phyloP scores from a whole-genome alignment of 1,140 invertebrate genomes.

The Saccostrea cuccullata region DNA sequence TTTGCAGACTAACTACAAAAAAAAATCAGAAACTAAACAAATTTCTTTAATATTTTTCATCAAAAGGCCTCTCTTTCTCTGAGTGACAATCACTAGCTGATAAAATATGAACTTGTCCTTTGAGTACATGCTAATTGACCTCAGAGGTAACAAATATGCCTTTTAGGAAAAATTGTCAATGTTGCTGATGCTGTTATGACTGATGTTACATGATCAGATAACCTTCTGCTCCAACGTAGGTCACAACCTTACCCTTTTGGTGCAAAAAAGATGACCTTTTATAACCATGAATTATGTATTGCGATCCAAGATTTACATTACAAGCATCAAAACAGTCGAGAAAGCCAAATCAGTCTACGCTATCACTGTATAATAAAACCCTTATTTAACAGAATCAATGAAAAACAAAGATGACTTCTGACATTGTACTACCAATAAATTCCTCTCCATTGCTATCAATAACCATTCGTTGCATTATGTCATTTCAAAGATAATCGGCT shows the following conservation, averaged over 20 bases:
- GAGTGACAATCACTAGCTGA: too few relatives aligned
- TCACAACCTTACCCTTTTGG: neutral
- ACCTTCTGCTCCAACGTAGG: too few relatives aligned
- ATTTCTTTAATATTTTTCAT: too few relatives aligned
- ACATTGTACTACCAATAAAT: neutral
- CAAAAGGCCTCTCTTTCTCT: too few relatives aligned
- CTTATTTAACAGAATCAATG: constrained; percentile 4
- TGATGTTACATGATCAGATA: too few relatives aligned
- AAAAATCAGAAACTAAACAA: too few relatives aligned
- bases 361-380: neutral
- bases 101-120: neutral
- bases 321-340: neutral
- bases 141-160: neutral
- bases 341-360: neutral
- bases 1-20: too few relatives aligned
- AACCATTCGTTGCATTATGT: constrained; percentile 14
- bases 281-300: neutral
- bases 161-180: neutral
- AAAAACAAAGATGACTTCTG: neutral
- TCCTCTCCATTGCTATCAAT: neutral
- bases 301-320: neutral
- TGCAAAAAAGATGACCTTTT: neutral
- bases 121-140: neutral
- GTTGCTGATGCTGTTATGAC: neutral
- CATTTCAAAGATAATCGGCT: constrained; percentile 2